These are phyloP conservation scores for Aleiodes sp. DNA, from an alignment of 1,140 invertebrate genomes.

Conservation along the genomic window DNA sequence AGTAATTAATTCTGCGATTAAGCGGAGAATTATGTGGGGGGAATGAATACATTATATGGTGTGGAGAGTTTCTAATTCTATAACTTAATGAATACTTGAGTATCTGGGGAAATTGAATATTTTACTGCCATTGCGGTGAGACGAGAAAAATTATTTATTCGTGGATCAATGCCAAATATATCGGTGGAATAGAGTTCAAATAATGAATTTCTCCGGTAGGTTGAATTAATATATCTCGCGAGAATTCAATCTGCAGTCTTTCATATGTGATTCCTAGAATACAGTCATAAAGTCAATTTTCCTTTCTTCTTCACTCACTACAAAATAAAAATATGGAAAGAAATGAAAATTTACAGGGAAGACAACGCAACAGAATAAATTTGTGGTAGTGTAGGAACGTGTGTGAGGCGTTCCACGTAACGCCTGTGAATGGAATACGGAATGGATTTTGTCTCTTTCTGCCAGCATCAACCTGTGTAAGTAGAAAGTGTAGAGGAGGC, in stretches of 20 bases:
- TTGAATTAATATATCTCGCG: no score
- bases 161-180: no score
- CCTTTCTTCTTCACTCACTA: not conserved
- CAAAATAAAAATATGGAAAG: not conserved
- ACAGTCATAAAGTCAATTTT: not conserved
- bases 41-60: no score
- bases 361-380: constrained; percentile 13
- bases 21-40: not conserved
- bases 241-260: no score
- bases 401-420: constrained; percentile 32
- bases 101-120: no score
- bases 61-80: no score
- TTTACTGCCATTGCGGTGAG: no score
- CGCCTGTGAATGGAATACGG: constrained; percentile 37
- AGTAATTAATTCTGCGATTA: not conserved
- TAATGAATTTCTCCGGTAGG: no score
- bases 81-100: no score
- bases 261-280: no score
- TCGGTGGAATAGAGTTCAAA: no score
- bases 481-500: constrained; percentile 8
- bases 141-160: no score
- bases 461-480: not conserved
- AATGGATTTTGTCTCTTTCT: constrained; percentile 30
- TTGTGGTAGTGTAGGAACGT: not conserved
- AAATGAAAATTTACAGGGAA: constrained; percentile 5